Conservation (phyloP, 2,888 invertebrate genomes). For the Notocelia uddmanniana region DNA sequence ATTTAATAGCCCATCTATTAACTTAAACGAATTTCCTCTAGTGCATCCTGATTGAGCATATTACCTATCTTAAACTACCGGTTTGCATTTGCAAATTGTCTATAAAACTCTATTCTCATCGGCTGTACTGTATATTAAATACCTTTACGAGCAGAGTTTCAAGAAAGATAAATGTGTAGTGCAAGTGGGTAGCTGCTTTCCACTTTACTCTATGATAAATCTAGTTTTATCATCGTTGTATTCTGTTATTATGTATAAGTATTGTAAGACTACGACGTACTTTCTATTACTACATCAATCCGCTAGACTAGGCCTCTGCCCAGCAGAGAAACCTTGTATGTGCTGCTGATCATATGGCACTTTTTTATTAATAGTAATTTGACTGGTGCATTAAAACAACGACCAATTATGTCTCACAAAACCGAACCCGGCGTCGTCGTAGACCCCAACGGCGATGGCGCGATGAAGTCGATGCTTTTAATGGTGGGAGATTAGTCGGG, state of each 20-base stretch:
- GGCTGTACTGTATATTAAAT: conserved; percentile 4
- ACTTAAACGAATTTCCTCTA: conserved; percentile 12
- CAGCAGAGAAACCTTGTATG: too few relatives aligned
- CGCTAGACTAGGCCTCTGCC: background rate
- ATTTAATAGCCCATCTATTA: conserved; percentile 11
- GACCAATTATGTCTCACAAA: too few relatives aligned
- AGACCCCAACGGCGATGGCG: too few relatives aligned
- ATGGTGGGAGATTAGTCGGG: too few relatives aligned
- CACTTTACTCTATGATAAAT: background rate
- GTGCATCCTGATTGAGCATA: background rate
- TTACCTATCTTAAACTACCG: conserved; percentile 17
- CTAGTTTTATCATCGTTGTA: conserved; percentile 11
- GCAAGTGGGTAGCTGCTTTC: background rate
- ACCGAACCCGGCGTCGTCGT: too few relatives aligned
- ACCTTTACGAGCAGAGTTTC: conserved; percentile 8
- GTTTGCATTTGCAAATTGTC: conserved; percentile 19
- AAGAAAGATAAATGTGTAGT: conserved; percentile 12
- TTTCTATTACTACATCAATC: background rate
- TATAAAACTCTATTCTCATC: conserved; percentile 15
- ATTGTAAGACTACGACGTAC: background rate
- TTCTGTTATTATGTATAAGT: background rate
- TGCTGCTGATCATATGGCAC: background rate
- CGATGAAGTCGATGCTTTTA: too few relatives aligned
- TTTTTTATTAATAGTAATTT: background rate
- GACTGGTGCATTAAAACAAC: too few relatives aligned